Conservation (phyloP, 2,797 vertebrate genomes). For the Cossypha niveicapilla region DNA sequence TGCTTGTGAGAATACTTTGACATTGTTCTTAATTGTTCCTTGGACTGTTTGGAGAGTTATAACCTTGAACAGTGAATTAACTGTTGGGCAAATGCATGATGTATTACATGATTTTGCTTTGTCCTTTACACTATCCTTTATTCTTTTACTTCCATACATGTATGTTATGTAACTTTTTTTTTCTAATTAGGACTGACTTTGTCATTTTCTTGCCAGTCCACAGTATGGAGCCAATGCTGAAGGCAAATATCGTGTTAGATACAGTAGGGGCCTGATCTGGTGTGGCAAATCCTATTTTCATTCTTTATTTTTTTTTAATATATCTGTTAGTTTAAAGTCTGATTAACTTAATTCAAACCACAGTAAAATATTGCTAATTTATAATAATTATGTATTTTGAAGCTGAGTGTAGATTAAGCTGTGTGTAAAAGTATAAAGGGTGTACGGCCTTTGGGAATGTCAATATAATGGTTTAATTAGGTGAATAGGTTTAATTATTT, state of each 20-base stretch:
- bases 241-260: background rate
- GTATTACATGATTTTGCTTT: background rate
- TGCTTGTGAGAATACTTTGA: background rate
- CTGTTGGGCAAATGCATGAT: background rate
- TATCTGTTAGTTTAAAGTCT: background rate
- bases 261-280: background rate
- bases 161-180: background rate
- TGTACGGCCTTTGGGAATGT: background rate
- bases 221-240: rapidly evolving
- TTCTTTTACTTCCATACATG: background rate
- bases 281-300: background rate
- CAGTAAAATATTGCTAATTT: background rate
- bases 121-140: background rate
- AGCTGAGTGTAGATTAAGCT: background rate
- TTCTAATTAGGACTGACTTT: background rate
- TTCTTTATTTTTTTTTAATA: background rate
- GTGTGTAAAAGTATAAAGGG: background rate
- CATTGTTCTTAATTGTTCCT: constrained; percentile 24
- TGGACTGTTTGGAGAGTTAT: background rate
- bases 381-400: background rate
- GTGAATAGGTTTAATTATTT: constrained; percentile 6
- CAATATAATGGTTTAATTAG: background rate
- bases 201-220: background rate
- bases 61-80: background rate
- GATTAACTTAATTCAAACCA: background rate